phyloP scores from a whole-genome alignment of 2,113 vertebrate species.

The Scatophagus argus region DNA sequence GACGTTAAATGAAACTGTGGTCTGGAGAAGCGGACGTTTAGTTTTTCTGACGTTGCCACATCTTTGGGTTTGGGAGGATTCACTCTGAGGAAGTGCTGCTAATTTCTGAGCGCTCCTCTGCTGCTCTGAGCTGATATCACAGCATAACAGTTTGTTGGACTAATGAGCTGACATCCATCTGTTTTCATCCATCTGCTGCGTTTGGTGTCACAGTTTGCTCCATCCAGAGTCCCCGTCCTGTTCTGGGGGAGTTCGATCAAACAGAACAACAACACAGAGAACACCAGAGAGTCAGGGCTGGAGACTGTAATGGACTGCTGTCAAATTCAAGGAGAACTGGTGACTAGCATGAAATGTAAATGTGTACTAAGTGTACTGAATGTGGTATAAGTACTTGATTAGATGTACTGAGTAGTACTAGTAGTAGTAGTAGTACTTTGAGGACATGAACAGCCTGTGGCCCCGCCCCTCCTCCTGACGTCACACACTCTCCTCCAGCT shows the following conservation, averaged over 20 bases:
- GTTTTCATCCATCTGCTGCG: neutral
- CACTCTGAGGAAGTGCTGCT: too few species aligned
- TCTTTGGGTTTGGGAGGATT: too few species aligned
- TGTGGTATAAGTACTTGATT: too few species aligned
- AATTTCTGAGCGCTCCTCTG: too few species aligned
- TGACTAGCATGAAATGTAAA: too few species aligned
- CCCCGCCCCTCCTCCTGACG: slow-evolving; percentile 40
- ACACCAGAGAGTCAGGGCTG: neutral
- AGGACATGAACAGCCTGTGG: neutral
- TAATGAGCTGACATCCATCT: slow-evolving; percentile 6
- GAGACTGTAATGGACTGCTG: neutral
- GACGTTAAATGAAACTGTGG: too few species aligned
- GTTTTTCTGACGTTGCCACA: too few species aligned
- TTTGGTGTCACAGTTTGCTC: neutral
- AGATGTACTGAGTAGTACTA: too few species aligned
- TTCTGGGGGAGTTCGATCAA: neutral
- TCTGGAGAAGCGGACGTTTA: too few species aligned
- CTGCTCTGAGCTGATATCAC: neutral
- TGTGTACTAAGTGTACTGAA: too few species aligned
- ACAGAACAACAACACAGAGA: neutral
- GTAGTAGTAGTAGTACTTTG: too few species aligned
- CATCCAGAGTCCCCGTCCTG: neutral
- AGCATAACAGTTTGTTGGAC: neutral
- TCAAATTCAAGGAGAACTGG: too few species aligned
- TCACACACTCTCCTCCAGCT: neutral